These are phyloP conservation scores for Orientallactaga bullata DNA, from an alignment of 2,113 vertebrate species.

Conservation along the genomic window DNA sequence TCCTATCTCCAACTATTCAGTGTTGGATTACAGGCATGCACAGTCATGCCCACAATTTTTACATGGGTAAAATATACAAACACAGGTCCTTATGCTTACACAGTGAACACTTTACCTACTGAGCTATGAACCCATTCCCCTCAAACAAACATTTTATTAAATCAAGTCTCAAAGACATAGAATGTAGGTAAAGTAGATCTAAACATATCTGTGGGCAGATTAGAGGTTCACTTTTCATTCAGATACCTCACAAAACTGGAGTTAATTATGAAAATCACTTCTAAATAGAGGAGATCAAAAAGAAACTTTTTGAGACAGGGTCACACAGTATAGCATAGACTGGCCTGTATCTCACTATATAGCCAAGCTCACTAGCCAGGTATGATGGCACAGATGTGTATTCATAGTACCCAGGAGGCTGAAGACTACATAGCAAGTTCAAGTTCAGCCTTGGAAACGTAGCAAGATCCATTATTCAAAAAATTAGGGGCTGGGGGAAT, in stretches of 20 bases:
- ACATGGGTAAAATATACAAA: too few relatives aligned
- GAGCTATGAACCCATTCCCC: too few relatives aligned
- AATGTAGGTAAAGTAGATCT: neutral
- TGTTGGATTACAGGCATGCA: too few relatives aligned
- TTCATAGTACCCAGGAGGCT: neutral
- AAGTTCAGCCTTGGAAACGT: neutral
- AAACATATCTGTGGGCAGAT: neutral
- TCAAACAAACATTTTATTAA: slow-evolving; percentile 17
- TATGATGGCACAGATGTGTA: neutral
- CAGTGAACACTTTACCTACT: too few relatives aligned
- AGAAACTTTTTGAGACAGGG: neutral
- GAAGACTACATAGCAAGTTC: neutral
- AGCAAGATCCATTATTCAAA: neutral
- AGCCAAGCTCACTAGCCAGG: neutral
- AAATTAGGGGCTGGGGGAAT: too few relatives aligned
- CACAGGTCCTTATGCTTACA: too few relatives aligned
- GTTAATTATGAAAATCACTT: slow-evolving; percentile 49
- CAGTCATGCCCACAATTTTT: too few relatives aligned
- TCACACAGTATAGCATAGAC: neutral
- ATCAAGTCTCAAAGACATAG: slow-evolving; percentile 31
- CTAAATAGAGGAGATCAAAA: slow-evolving; percentile 36
- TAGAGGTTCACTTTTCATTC: slow-evolving; percentile 46
- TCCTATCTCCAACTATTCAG: too few relatives aligned
- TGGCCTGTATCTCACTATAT: neutral
- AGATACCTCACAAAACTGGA: slow-evolving; percentile 23